Conservation (phyloP, 1,140 invertebrate genomes). For the Bombus ignitus region DNA sequence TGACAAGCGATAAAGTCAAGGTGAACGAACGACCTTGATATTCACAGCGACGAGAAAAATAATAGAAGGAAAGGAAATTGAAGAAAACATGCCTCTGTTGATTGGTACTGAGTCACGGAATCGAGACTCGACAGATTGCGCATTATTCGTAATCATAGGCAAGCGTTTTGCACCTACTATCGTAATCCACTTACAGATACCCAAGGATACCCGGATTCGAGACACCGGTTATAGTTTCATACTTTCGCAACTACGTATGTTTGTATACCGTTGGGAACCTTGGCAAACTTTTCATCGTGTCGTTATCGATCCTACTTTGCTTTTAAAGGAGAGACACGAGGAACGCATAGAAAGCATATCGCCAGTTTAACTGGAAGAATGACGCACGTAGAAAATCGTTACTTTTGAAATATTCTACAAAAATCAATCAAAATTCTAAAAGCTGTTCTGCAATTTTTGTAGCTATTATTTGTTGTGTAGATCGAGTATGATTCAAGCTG, state of each 20-base stretch:
- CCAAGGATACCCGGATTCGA: constrained; percentile 6
- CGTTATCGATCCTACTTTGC: not conserved
- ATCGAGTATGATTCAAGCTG: too few relatives aligned
- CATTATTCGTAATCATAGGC: constrained; percentile 9
- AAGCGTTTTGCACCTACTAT: not conserved
- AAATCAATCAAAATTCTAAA: too few relatives aligned
- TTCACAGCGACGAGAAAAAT: not conserved
- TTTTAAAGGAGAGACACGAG: not conserved
- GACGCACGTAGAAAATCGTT: too few relatives aligned
- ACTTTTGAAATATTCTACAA: too few relatives aligned
- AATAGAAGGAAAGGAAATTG: not conserved
- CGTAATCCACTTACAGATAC: not conserved
- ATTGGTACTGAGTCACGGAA: not conserved
- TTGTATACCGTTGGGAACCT: not conserved
- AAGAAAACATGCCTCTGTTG: not conserved
- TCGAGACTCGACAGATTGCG: too few relatives aligned
- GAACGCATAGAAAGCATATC: not conserved
- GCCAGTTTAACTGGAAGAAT: too few relatives aligned
- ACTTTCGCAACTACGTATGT: not conserved
- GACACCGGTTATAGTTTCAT: not conserved
- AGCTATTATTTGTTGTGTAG: too few relatives aligned
- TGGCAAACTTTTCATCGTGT: constrained; percentile 7
- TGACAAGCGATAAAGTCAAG: not conserved
- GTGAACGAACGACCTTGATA: constrained; percentile 30
- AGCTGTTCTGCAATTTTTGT: too few relatives aligned